Percentiles rank a stretch among this genome's conserved stretches.
Evolutionary conservation across 2,888 invertebrate species (phyloP).

Genomic region (Chrysodeixis includens): DNA sequence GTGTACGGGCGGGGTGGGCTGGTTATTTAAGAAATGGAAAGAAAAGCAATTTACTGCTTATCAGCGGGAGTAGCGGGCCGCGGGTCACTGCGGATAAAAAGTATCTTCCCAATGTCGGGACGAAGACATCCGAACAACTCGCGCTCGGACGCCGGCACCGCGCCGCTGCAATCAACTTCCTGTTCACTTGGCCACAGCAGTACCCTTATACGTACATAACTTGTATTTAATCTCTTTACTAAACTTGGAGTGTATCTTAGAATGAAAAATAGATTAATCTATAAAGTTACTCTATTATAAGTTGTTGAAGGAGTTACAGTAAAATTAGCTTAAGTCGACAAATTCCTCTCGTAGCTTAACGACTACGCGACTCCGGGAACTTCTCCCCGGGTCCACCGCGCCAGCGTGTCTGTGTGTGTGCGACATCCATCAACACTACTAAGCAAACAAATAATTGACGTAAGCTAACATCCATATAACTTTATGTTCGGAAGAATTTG

Average conservation of each 20-base stretch:
- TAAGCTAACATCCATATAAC: background rate
- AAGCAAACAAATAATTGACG: background rate
- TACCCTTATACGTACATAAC: conserved; percentile 10
- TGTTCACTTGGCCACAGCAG: conserved; percentile 13
- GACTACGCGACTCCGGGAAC: conserved; percentile 71
- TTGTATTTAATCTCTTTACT: conserved; percentile 40
- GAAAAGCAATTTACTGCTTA: conserved; percentile 88
- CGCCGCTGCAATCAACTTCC: conserved; percentile 25
- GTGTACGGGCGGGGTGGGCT: conserved; percentile 66
- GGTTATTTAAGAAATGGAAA: conserved; percentile 86
- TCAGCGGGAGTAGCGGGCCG: conserved; percentile 78
- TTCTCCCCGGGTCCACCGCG: conserved; percentile 53
- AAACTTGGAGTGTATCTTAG: conserved; percentile 57
- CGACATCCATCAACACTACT: conserved; percentile 8
- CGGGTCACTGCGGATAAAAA: conserved; percentile 78
- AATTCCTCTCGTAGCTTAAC: conserved; percentile 80
- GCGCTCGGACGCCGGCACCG: conserved; percentile 47
- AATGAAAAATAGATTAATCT: conserved; percentile 74
- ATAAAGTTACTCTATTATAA: conserved; percentile 83
- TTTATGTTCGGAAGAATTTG: conserved; percentile 1
- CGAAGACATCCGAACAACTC: conserved; percentile 65
- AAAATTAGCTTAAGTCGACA: conserved; percentile 68
- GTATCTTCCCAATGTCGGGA: conserved; percentile 64
- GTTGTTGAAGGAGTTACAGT: conserved; percentile 80
- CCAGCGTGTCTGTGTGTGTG: conserved; percentile 14